phyloP scores from a whole-genome alignment of 2,797 vertebrate genomes.

The Gobionotothen gibberifrons region DNA sequence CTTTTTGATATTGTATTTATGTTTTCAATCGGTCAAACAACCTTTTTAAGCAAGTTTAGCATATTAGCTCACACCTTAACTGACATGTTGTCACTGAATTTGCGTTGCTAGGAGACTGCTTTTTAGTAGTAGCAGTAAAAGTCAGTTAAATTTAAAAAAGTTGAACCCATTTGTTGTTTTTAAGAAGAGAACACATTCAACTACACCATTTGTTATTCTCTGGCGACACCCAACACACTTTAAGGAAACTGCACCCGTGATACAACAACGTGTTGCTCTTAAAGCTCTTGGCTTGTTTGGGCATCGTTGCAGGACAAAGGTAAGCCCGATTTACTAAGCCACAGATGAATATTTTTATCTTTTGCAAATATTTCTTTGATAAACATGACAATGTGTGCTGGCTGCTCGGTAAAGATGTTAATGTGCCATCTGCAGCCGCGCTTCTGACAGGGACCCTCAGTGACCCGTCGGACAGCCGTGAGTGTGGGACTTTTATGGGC shows the following conservation, averaged over 20 bases:
- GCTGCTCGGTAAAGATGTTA: neutral
- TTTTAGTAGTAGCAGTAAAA: too few species aligned
- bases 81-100: neutral
- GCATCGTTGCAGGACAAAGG: neutral
- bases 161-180: too few species aligned
- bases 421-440: neutral
- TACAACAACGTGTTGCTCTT: slow-evolving; percentile 41
- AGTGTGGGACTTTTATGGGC: slow-evolving; percentile 57
- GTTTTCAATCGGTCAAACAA: neutral
- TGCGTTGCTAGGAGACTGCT: slow-evolving; percentile 7
- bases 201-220: slow-evolving; percentile 10
- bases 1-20: neutral
- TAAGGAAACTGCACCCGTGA: slow-evolving; percentile 37
- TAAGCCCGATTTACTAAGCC: too few species aligned
- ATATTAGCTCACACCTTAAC: neutral
- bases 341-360: too few species aligned
- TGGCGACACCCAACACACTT: slow-evolving; percentile 46
- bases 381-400: neutral
- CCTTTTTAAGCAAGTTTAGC: neutral
- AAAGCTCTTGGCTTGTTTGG: neutral
- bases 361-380: too few species aligned
- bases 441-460: slow-evolving; percentile 12
- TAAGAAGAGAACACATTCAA: too few species aligned
- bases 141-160: too few species aligned
- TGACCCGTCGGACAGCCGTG: slow-evolving; percentile 24